phyloP scores from a whole-genome alignment of 2,113 vertebrate species.

The Cepphus grylle region DNA sequence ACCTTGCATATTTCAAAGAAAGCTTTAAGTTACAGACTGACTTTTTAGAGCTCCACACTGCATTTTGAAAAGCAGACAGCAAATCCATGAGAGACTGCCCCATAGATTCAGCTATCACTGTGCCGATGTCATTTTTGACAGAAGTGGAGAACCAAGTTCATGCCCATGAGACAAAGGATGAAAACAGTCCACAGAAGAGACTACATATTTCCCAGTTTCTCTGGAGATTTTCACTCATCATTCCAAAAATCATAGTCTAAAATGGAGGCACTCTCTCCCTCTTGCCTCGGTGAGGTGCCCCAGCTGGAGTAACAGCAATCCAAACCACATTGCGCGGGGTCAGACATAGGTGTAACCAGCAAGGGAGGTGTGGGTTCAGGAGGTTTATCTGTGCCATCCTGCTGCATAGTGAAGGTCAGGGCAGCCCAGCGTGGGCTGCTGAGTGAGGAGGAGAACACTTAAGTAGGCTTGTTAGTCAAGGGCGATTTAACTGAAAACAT shows the following conservation, averaged over 20 bases:
- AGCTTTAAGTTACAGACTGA: not conserved
- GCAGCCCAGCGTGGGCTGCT: not conserved
- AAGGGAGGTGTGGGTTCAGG: not conserved
- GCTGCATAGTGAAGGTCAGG: not conserved
- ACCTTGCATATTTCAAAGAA: not conserved
- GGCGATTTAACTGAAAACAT: not conserved
- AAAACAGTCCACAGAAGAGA: not conserved
- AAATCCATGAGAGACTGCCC: not conserved
- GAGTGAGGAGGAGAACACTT: not conserved
- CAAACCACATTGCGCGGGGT: not conserved
- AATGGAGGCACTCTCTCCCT: not conserved
- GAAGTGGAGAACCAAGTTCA: not conserved
- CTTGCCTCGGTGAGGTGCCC: fast-evolving
- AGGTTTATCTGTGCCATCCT: not conserved
- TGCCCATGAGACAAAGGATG: not conserved
- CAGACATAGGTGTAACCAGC: not conserved
- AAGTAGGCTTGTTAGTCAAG: not conserved
- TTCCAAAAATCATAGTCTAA: not conserved
- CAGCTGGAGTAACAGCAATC: not conserved
- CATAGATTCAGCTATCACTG: fast-evolving
- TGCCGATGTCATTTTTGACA: not conserved
- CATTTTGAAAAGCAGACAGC: not conserved
- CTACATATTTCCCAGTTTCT: not conserved
- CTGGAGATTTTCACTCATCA: not conserved
- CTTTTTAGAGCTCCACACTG: not conserved